These are phyloP conservation scores for Pseudopodoces humilis DNA, from an alignment of 2,113 vertebrate genomes.

Conservation along the genomic window DNA sequence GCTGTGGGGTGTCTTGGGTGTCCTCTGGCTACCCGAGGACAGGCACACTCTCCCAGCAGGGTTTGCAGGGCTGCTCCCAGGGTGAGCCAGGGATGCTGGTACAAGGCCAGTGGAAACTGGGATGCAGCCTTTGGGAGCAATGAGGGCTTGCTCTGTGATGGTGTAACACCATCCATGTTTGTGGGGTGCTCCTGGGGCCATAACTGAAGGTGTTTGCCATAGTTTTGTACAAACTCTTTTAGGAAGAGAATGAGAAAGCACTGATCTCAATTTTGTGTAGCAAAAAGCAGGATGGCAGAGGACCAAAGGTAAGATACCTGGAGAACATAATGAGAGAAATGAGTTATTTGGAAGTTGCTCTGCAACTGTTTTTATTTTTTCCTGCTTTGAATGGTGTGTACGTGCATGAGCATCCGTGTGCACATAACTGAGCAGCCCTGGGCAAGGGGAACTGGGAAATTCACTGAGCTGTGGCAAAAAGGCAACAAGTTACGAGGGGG, in stretches of 20 bases:
- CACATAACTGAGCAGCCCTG: not conserved
- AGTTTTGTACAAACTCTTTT: not conserved
- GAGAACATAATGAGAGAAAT: not conserved
- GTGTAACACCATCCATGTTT: rapidly evolving
- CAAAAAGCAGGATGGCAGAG: not conserved
- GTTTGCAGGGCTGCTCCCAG: rapidly evolving
- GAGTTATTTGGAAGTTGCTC: not conserved
- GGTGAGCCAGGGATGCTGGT: rapidly evolving
- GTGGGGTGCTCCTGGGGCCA: not conserved
- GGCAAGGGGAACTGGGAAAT: not conserved
- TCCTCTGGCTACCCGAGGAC: rapidly evolving
- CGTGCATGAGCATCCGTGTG: rapidly evolving
- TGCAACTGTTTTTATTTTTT: not conserved
- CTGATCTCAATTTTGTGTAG: not conserved
- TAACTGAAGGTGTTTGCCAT: not conserved
- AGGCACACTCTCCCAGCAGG: rapidly evolving
- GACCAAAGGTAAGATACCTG: not conserved
- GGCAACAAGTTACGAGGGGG: not conserved
- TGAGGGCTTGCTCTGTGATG: not conserved
- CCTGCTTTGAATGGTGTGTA: not conserved
- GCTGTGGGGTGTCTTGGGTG: not conserved
- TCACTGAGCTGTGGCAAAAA: not conserved
- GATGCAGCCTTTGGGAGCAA: not conserved
- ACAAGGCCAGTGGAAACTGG: not conserved
- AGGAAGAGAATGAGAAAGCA: not conserved